Evolutionary conservation across 2,888 invertebrate genomes (phyloP), one percentile per base, ranked within the genome.

Genomic region (Sericinus montela): DNA sequence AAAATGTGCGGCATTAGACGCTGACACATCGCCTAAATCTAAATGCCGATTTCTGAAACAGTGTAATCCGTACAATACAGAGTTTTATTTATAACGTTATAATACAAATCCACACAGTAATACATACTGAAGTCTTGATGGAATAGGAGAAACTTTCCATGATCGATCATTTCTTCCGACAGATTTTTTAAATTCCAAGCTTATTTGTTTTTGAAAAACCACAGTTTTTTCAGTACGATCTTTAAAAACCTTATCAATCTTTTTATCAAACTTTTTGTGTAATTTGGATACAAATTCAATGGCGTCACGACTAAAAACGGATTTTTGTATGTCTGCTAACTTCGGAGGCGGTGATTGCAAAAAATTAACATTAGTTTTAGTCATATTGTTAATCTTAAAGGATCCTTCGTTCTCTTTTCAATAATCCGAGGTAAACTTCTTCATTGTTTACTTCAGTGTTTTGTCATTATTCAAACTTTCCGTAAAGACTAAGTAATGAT

Each of bases 21-120:
- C 91, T 19, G 91, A 91, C 0, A 92, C 92, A 69, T 93, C 92
- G 7, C 93, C 92, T 53, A 92, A 79, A 71, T 94, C 92, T 62
- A 94, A 62, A 60, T 91, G 90, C 52, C 92, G 91, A 68, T 92
- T 89, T 57, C 88, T 89, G 55, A 13, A 67, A 64, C 30, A 40
- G 32, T 29, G 10, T 1, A 1, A 19, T 2, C 3, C 1, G 25
- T 25, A 25, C 4, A 4, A 7, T 25, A 8, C 7, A 25, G 8
- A 8, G 1, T 25, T 25, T 5, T 1, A 25, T 7, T 1, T 4
- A 25, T 4, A 25, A 25, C 8, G 1, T 25, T 25, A 25, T 25
- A 25, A 25, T 8, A 8, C 25, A 25, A 25, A 25, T 5, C 25
- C 8, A 7, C 2, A 6, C 25, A 1, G 8, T 7, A 48, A 49